Evolutionary conservation across 2,113 vertebrate species (phyloP), one percentile per base, ranked within the genome.

Genomic region (Jaculus jaculus): DNA sequence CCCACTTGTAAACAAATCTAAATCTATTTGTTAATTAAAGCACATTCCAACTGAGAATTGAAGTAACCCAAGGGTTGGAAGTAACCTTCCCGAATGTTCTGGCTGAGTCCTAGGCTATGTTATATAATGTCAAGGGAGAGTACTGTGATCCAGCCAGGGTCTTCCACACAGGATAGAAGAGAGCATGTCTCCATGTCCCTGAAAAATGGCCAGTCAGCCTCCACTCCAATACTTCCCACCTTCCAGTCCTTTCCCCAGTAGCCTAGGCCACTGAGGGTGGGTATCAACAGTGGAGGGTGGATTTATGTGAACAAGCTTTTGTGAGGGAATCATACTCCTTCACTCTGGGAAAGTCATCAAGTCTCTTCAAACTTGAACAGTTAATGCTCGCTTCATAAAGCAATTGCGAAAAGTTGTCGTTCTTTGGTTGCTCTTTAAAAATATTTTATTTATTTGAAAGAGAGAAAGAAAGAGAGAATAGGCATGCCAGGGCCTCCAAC

Each of bases 1-100:
- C 17, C 47, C 58, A 87, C 42, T 54, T 87, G 20, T 72, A 87
- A 94, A 94, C 47, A 93, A 90, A 79, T 51, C 89, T 82, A 91
- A 80, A 86, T 68, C 74, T 86, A 34, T 47, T 39, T 68, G 18
- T 66, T 93, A 63, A 92, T 86, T 81, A 86, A 69, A 72, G 61
- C 83, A 60, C 51, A 80, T 63, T 83, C 47, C 39, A 84, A 34
- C 24, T 2, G 16, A 84, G n/a, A 84, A 51, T 69, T 61, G 60
- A 84, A 93, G 92, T 84, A 89, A 82, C 61, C 20, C 66, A 63
- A 78, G 54, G 75, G n/a, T 30, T 34, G 20, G 32, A 79, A 73
- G 0, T 51, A 81, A 66, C 60, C 72, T 84, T 84, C 26, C 15
- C 63, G 51, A 37, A 9, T 4, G 7, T 7, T 42, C 47, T 75